A percentile compares a stretch with the other conserved stretches of the same genome.
Conservation (phyloP, 2,113 vertebrate genomes). For the Fulmarus glacialis region DNA sequence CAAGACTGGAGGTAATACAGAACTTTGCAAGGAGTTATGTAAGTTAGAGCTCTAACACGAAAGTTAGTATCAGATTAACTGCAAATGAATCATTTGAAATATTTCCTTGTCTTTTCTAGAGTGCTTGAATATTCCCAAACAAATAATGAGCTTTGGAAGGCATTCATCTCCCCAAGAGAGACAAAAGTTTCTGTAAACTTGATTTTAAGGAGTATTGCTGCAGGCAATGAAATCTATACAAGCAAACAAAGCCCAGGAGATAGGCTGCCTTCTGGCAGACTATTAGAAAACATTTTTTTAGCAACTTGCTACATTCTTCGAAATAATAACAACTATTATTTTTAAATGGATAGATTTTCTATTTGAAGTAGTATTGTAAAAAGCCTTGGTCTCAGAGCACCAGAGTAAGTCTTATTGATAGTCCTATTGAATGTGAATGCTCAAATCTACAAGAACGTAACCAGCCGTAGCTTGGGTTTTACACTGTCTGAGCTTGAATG, state of each 20-base stretch:
- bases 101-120: slow-evolving; percentile 1
- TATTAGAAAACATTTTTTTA: slow-evolving; percentile 36
- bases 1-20: not conserved
- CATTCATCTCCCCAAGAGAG: slow-evolving; percentile 37
- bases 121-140: slow-evolving; percentile 19
- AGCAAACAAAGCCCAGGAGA: slow-evolving; percentile 60
- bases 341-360: slow-evolving; percentile 9
- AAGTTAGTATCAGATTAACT: slow-evolving; percentile 21
- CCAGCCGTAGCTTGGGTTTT: not conserved
- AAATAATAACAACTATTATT: slow-evolving; percentile 41
- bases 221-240: slow-evolving; percentile 40
- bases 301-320: slow-evolving; percentile 12
- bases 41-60: not conserved
- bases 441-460: not conserved
- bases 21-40: slow-evolving; percentile 34
- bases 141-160: slow-evolving; percentile 54
- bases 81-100: not conserved
- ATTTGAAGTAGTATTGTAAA: not conserved
- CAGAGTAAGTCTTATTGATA: not conserved
- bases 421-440: not conserved
- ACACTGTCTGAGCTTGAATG: not conserved
- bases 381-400: not conserved
- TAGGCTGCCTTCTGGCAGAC: slow-evolving; percentile 34
- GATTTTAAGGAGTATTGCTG: slow-evolving; percentile 60
- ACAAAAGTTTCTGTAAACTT: slow-evolving; percentile 56